phyloP scores from a whole-genome alignment of 2,888 invertebrate species.

The Drosophila koepferae region DNA sequence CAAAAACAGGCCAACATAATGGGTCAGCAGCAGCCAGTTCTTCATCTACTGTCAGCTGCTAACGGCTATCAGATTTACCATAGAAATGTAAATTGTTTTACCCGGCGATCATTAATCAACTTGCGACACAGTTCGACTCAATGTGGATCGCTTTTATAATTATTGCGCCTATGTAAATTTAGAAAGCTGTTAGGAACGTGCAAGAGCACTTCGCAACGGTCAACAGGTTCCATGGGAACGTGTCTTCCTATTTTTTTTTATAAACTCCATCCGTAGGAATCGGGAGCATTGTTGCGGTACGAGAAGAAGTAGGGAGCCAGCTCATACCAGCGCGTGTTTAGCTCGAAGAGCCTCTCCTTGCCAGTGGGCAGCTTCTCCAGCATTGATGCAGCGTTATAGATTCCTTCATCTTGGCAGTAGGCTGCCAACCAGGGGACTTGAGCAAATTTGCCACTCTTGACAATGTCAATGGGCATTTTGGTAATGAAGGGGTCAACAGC shows the following conservation, averaged over 20 bases:
- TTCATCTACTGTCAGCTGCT: background rate
- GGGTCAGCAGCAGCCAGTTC: slow-evolving; percentile 50
- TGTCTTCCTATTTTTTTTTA: background rate
- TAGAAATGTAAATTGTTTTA: slow-evolving; percentile 63
- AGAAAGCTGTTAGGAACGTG: slow-evolving; percentile 76
- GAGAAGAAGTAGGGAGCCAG: slow-evolving; percentile 38
- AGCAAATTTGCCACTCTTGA: slow-evolving; percentile 87
- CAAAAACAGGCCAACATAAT: slow-evolving; percentile 63
- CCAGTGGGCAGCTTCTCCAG: slow-evolving; percentile 21
- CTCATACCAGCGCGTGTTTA: slow-evolving; percentile 42
- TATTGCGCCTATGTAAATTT: slow-evolving; percentile 81
- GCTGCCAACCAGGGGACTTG: slow-evolving; percentile 90
- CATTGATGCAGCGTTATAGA: slow-evolving; percentile 30
- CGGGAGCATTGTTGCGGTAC: slow-evolving; percentile 25
- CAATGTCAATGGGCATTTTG: slow-evolving; percentile 88
- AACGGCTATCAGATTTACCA: slow-evolving; percentile 21
- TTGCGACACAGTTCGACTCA: slow-evolving; percentile 68
- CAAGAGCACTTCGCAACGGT: slow-evolving; percentile 38
- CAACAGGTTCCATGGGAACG: slow-evolving; percentile 25
- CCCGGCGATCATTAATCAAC: slow-evolving; percentile 51
- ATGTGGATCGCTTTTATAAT: slow-evolving; percentile 54
- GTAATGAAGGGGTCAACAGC: slow-evolving; percentile 88
- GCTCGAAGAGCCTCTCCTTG: slow-evolving; percentile 27
- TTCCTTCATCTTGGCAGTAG: slow-evolving; percentile 76
- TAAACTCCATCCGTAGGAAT: background rate